A percentile compares a stretch with the other conserved stretches of the same genome.
Evolutionary conservation across 2,888 invertebrate species (phyloP).

Genomic region (Leptarthrus brevirostris): DNA sequence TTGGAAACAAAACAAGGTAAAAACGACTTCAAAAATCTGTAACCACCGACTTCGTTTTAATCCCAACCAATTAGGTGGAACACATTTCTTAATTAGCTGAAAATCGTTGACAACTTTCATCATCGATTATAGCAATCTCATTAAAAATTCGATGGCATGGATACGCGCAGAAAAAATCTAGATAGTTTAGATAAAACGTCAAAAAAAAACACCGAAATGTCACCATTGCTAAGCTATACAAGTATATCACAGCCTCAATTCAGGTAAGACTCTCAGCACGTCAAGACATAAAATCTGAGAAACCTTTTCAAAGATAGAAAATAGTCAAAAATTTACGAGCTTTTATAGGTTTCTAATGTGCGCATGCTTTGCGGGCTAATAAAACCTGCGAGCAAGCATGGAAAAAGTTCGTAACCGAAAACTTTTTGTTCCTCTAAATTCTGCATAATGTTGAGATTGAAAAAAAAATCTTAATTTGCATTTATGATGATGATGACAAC

Average conservation of each 20-base stretch:
- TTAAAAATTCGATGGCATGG: constrained; percentile 26
- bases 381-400: constrained; percentile 2
- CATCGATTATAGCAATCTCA: constrained; percentile 41
- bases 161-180: constrained; percentile 22
- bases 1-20: constrained; percentile 19
- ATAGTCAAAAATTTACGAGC: constrained; percentile 17
- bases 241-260: no score
- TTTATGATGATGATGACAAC: constrained; percentile 28
- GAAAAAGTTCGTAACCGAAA: constrained; percentile 9
- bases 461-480: constrained; percentile 13
- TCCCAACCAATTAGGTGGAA: constrained; percentile 33
- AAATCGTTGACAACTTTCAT: constrained; percentile 43
- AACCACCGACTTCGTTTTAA: constrained; percentile 16
- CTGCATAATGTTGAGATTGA: neutral
- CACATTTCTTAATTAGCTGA: constrained; percentile 36
- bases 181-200: neutral
- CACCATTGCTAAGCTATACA: neutral
- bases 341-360: constrained; percentile 33
- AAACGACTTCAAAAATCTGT: neutral
- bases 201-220: constrained; percentile 5
- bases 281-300: constrained; percentile 13
- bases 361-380: constrained; percentile 23
- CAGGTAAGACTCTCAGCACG: neutral
- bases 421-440: neutral
- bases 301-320: neutral